Evolutionary conservation across 1,140 invertebrate species (phyloP).

Genomic region (Polypedilum vanderplanki): DNA sequence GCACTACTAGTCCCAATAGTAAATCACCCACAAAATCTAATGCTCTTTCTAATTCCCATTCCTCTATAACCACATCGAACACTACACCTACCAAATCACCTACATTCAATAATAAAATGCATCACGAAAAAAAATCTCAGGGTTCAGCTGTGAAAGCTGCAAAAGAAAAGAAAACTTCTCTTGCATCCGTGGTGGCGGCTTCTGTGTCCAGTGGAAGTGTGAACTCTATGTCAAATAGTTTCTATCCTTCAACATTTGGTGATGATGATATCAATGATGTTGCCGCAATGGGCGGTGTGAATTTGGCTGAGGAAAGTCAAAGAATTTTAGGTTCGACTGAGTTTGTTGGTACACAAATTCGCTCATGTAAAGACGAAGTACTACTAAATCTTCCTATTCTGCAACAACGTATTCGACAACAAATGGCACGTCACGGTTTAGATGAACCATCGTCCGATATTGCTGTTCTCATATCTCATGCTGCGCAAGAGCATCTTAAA

Average conservation of each 20-base stretch:
- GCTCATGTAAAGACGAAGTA: constrained; percentile 92
- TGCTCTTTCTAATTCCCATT: constrained; percentile 15
- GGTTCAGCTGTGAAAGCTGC: constrained; percentile 47
- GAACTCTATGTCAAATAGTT: constrained; percentile 37
- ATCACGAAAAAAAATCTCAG: constrained; percentile 32
- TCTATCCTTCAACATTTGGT: constrained; percentile 50
- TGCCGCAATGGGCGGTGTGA: constrained; percentile 98
- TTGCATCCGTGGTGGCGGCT: constrained; percentile 42
- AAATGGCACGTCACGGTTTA: constrained; percentile 68
- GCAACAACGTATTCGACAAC: constrained; percentile 66
- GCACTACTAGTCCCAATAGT: constrained; percentile 8
- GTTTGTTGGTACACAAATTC: constrained; percentile 89
- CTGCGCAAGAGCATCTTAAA: constrained; percentile 88
- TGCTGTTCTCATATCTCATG: constrained; percentile 86
- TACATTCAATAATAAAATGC: constrained; percentile 14
- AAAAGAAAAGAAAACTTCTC: constrained; percentile 58
- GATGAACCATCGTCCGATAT: constrained; percentile 85
- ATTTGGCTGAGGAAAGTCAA: constrained; percentile 91
- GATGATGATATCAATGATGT: constrained; percentile 98
- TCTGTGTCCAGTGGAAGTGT: constrained; percentile 41
- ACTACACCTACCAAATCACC: not conserved
- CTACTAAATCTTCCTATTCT: constrained; percentile 74
- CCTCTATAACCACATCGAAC: not conserved
- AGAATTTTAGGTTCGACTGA: constrained; percentile 91
- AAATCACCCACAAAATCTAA: constrained; percentile 23